Evolutionary conservation across 2,888 invertebrate species (phyloP), one percentile per base, ranked within the genome.

Genomic region (Drosophila vallismaia): DNA sequence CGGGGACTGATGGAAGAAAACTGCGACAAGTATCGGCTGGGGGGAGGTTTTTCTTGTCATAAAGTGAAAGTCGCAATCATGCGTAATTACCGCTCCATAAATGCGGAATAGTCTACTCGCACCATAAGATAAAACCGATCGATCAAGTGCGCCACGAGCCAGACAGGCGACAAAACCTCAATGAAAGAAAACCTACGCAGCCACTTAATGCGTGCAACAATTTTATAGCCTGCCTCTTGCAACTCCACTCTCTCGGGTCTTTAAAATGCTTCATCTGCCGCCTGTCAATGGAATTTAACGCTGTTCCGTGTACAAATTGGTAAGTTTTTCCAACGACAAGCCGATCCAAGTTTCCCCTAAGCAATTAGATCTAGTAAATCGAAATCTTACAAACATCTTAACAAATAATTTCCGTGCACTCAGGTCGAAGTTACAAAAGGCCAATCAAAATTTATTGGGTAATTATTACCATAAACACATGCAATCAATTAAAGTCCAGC

Each of bases 81-180:
- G 87, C 87, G 80, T 85, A 78, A 81, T 85, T 81, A 58, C 68
- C 78, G 77, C 38, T 57, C 76, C 71, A 67, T 58, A 67, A 78
- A 81, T 81, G 88, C 88, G 81, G 81, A 82, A 87, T 82, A 67
- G 70, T 87, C 88, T 85, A 82, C 36, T 38, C 82, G 55, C 44
- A 28, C 88, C 82, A 87, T 74, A 80, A 86, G 71, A 79, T 70
- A 69, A 58, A 66, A 59, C 79, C 74, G 76, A 82, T 87, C 88
- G 76, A 85, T 85, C 69, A 70, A 70, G 46, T 52, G 57, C 60
- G 57, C 38, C 49, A 44, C 44, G 46, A 48, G 45, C 78, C 49
- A 56, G 75, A 76, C 72, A 76, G 55, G 57, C 63, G 67, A 79
- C 74, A 76, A 78, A 62, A 66, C 55, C 45, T 42, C 54, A 36